Evolutionary conservation across 2,888 invertebrate genomes (phyloP), one percentile per base, ranked within the genome.

Genomic region (Stenchaetothrips biformis): DNA sequence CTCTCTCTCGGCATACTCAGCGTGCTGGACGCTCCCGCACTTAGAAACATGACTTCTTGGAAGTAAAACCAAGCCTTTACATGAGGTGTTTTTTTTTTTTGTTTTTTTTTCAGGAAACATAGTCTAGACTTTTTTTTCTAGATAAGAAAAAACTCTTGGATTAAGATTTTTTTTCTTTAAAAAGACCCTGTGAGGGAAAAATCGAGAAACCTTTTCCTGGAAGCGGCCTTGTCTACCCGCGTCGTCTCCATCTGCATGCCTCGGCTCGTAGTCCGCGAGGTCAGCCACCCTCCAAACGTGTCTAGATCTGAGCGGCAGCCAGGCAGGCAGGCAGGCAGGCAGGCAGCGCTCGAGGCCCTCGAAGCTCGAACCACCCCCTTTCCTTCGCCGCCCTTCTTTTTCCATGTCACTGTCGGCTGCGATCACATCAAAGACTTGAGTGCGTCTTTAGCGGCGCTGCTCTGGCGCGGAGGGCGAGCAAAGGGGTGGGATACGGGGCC

Each of bases 361-460:
- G 16, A 59, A 59, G 59, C 59, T 59, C 59, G 18, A 6, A 11
- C 67, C 67, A 21, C 21, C 9, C 67, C 67, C n/a, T 21, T 9
- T n/a, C 67, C 67, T 21, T 62, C 62, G 59, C 13, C 59, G 59
- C 59, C 59, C 59, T 18, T 25, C 25, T 74, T 25, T 74, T 25
- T 21, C 67, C 9, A 74, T 74, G 67, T 74, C 67, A 74, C 67
- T 74, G 67, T 74, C 67, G 67, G 25, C 67, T 25, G 67, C 67
- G 67, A 74, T 74, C 67, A 74, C 67, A 74, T 74, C 67, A 74
- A 74, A 74, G 67, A 74, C 67, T 25, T 74, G 67, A 74, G 67
- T 74, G 67, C 67, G 67, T 74, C 67, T 74, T 74, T 74, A 74
- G 67, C 67, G 67, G 9, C 21, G 67, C 67, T 74, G 21, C 18